Conservation (phyloP, 2,797 vertebrate genomes). For the Chelon labrosus region DNA sequence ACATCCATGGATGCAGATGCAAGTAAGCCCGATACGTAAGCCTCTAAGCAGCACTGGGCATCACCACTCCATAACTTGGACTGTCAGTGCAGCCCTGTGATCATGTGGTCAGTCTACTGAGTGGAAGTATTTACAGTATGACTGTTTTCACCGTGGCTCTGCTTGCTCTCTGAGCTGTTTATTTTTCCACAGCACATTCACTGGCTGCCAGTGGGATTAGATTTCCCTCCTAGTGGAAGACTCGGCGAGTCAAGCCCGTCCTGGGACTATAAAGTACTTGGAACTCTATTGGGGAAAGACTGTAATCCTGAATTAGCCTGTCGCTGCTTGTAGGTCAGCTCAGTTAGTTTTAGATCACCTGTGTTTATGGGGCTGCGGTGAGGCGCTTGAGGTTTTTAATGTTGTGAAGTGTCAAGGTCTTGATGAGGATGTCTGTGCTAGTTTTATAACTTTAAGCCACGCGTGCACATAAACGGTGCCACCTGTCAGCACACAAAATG, state of each 20-base stretch:
- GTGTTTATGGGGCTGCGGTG: conserved; percentile 50
- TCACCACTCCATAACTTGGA: conserved; percentile 35
- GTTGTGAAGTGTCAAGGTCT: conserved; percentile 27
- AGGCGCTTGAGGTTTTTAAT: conserved; percentile 41
- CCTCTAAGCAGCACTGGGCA: conserved; percentile 20
- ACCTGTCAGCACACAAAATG: conserved; percentile 3
- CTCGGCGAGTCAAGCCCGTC: conserved; percentile 53
- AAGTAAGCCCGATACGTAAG: neutral
- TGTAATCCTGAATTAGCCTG: conserved; percentile 58
- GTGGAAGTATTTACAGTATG: conserved; percentile 70
- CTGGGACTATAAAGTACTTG: conserved; percentile 60
- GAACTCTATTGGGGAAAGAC: conserved; percentile 55
- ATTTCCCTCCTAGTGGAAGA: conserved; percentile 60
- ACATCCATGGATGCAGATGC: conserved; percentile 1
- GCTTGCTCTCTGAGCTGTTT: conserved; percentile 57
- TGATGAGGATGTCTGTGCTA: conserved; percentile 29
- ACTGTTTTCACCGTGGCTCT: conserved; percentile 65
- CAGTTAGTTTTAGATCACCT: conserved; percentile 49
- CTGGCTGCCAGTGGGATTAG: conserved; percentile 62
- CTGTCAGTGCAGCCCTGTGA: conserved; percentile 25
- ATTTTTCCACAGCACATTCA: conserved; percentile 74
- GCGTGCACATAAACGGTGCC: neutral
- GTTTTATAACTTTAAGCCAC: conserved; percentile 25
- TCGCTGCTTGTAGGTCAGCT: conserved; percentile 38
- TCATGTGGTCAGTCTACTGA: conserved; percentile 56